These are phyloP conservation scores for Agrochola macilenta DNA, from an alignment of 2,888 invertebrate species.

Conservation along the genomic window DNA sequence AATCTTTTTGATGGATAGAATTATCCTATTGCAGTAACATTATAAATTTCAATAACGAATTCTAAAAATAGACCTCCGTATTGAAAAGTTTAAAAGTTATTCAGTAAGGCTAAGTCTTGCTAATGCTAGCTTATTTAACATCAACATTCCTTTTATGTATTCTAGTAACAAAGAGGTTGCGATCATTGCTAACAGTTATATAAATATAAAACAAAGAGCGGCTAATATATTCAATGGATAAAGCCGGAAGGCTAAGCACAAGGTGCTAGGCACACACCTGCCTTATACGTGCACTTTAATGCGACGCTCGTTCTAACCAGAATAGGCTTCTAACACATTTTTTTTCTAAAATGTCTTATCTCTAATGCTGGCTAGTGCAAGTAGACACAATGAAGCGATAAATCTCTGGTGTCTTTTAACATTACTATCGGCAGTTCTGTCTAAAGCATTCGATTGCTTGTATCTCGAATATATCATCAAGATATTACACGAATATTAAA, in stretches of 20 bases:
- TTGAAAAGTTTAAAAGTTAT: slow-evolving; percentile 7
- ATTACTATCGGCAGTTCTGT: slow-evolving; percentile 24
- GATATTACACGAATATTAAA: not conserved
- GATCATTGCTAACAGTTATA: slow-evolving; percentile 63
- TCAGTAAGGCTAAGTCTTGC: not conserved
- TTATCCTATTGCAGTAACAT: not conserved
- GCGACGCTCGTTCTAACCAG: slow-evolving; percentile 69
- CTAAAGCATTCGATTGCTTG: slow-evolving; percentile 22
- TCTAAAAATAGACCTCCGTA: not conserved
- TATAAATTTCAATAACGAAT: not conserved
- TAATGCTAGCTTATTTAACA: slow-evolving; percentile 18
- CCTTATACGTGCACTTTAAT: slow-evolving; percentile 71
- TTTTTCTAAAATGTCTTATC: slow-evolving; percentile 43
- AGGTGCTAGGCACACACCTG: slow-evolving; percentile 85
- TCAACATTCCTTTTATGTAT: slow-evolving; percentile 48
- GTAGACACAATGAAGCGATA: slow-evolving; percentile 44
- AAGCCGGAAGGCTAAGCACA: slow-evolving; percentile 84
- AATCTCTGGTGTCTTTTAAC: slow-evolving; percentile 18
- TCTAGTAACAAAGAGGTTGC: slow-evolving; percentile 45
- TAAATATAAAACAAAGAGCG: slow-evolving; percentile 76
- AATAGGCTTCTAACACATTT: slow-evolving; percentile 55
- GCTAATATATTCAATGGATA: slow-evolving; percentile 82
- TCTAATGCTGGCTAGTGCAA: slow-evolving; percentile 21
- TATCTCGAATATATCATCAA: not conserved
- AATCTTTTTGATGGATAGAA: not conserved